These are phyloP conservation scores for Cataglyphis hispanica DNA, from an alignment of 1,140 invertebrate species.

Conservation along the genomic window DNA sequence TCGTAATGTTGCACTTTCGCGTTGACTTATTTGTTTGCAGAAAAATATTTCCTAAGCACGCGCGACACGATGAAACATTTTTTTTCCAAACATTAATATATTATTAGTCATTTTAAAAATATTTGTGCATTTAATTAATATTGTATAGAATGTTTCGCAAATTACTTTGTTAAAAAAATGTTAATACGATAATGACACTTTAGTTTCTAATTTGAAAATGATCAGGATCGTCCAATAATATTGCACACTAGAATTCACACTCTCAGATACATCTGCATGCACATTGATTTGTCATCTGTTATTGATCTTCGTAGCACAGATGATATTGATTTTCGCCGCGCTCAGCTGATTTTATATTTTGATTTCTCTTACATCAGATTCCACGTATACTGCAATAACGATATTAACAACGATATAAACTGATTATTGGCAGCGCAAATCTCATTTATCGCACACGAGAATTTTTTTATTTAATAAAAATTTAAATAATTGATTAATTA, in stretches of 20 bases:
- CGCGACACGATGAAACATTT: background rate
- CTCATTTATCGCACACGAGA: too few relatives aligned
- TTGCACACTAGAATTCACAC: background rate
- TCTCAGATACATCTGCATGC: background rate
- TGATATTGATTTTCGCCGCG: too few relatives aligned
- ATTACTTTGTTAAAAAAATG: background rate
- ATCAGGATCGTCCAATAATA: background rate
- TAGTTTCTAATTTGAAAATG: background rate
- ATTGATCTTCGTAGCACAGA: too few relatives aligned
- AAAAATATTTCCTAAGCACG: background rate
- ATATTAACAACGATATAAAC: background rate
- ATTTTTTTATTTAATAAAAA: background rate
- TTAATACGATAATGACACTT: background rate
- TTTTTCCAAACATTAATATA: background rate
- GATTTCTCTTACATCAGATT: background rate
- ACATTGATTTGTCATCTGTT: background rate
- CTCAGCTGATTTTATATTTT: too few relatives aligned
- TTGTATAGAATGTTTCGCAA: background rate
- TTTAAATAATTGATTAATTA: conserved; percentile 6
- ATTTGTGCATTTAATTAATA: background rate
- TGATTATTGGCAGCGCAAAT: background rate
- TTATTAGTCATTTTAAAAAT: background rate
- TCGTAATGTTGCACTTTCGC: background rate
- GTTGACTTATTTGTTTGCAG: conserved; percentile 2
- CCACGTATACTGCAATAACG: background rate